Evolutionary conservation across 2,888 invertebrate species (phyloP), one percentile per base, ranked within the genome.

Genomic region (Lasioglossum figueresi): DNA sequence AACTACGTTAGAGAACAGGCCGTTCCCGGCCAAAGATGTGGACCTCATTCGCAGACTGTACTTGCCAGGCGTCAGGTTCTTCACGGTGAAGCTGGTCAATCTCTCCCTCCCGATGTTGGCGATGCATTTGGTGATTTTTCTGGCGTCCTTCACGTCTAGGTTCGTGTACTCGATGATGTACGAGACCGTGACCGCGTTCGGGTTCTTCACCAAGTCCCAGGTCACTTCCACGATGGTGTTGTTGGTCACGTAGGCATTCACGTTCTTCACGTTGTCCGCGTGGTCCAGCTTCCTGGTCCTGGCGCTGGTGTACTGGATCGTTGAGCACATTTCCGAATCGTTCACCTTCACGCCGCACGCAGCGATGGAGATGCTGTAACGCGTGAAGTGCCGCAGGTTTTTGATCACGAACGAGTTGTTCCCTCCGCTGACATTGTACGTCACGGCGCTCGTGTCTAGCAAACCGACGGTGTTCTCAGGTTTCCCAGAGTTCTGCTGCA

Each of bases 171-270:
- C 96, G 19, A 97, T 93, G 37, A 96, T 95, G 92, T 97, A 98
- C 0, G 96, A 96, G 12, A 97, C 95, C 10, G 97, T 96, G 4
- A 96, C 92, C 0, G 97, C 96, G 92, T 98, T 98, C 0, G 97
- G 97, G 40, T 95, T 87, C n/a, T 91, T 89, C 0, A 97, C 97
- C 85, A 96, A 95, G 0, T 94, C 93, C 97, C 97, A 97, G 6
- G 88, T 89, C 1, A 96, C 87, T n/a, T 92, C 88, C 0, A 94
- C 92, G 27, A 93, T 93, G 1, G 95, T 92, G 77, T 94, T 93
- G 63, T 93, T 92, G 0, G 90, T 88, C 4, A 93, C 88, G 4
- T 88, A 80, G 0, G 92, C 91, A 4, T 79, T 84, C 0, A 94
- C 84, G 34, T 92, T 91, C 1, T 86, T 73, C 5, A 96, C 92